phyloP scores from a whole-genome alignment of 2,797 vertebrate genomes.

The Xiphophorus birchmanni region DNA sequence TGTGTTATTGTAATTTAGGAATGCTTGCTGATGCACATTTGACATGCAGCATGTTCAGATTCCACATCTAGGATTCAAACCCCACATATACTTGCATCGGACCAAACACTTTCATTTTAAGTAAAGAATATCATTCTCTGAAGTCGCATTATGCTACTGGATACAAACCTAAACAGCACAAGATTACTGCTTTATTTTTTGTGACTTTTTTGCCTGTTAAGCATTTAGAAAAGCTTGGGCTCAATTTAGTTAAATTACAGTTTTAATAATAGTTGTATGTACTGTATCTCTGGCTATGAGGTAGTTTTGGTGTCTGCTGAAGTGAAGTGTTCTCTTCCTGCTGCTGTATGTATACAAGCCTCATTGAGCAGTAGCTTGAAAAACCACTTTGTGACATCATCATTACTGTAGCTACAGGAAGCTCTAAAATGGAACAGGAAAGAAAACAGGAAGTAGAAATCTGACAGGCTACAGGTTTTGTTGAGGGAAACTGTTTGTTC shows the following conservation, averaged over 20 bases:
- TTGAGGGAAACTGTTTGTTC: constrained; percentile 36
- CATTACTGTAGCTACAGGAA: constrained; percentile 77
- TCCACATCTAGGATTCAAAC: background rate
- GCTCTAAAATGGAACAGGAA: constrained; percentile 73
- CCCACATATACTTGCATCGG: background rate
- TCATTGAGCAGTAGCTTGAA: constrained; percentile 59
- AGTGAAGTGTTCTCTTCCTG: constrained; percentile 18
- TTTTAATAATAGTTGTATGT: background rate
- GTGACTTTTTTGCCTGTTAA: background rate
- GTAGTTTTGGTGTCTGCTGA: constrained; percentile 15
- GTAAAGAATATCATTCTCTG: background rate
- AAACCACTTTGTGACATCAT: constrained; percentile 53
- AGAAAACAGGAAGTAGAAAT: constrained; percentile 82
- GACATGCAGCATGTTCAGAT: background rate
- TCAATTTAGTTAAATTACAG: background rate
- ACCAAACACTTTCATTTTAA: background rate
- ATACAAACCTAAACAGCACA: background rate
- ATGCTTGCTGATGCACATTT: background rate
- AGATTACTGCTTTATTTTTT: background rate
- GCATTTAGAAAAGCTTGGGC: background rate
- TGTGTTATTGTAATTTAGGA: background rate
- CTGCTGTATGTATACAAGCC: constrained; percentile 25
- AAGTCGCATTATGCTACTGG: background rate
- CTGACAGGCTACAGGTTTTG: constrained; percentile 61
- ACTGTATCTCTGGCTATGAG: background rate